A percentile compares a stretch with the other conserved stretches of the same genome.
Evolutionary conservation across 64 coral and sea anemone species (phyloP).

Genomic region (Astreopora myriophthalma): DNA sequence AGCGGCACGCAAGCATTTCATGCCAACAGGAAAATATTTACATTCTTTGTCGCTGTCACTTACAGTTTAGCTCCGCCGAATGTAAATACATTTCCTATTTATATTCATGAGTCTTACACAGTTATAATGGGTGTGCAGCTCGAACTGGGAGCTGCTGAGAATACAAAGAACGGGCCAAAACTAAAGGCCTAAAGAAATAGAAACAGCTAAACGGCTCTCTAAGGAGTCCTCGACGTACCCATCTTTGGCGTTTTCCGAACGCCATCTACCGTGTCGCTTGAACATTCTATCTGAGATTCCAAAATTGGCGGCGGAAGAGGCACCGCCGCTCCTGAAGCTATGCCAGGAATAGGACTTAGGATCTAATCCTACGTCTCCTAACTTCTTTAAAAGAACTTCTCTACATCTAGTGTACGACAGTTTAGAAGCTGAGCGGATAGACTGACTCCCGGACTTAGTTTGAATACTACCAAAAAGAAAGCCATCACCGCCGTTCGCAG

Average conservation of each 20-base stretch:
- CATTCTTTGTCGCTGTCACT: too few relatives aligned
- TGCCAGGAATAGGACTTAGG: constrained; percentile 8
- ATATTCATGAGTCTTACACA: constrained; percentile 5
- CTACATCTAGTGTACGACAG: neutral
- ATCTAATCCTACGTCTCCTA: neutral
- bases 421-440: neutral
- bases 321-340: constrained; percentile 54
- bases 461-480: neutral
- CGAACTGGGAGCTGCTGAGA: neutral
- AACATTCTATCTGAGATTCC: constrained; percentile 59
- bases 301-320: constrained; percentile 36
- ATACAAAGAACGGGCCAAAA: constrained; percentile 31
- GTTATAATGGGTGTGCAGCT: neutral
- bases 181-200: constrained; percentile 34
- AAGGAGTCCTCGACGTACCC: constrained; percentile 36
- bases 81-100: too few relatives aligned
- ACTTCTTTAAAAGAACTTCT: neutral
- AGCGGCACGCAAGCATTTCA: too few relatives aligned
- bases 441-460: neutral
- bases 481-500: neutral
- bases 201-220: constrained; percentile 36
- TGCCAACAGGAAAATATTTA: too few relatives aligned
- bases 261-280: constrained; percentile 42
- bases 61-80: too few relatives aligned
- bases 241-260: constrained; percentile 36